These are phyloP conservation scores for Portevinia maculata DNA, from an alignment of 2,888 invertebrate species.

Conservation along the genomic window DNA sequence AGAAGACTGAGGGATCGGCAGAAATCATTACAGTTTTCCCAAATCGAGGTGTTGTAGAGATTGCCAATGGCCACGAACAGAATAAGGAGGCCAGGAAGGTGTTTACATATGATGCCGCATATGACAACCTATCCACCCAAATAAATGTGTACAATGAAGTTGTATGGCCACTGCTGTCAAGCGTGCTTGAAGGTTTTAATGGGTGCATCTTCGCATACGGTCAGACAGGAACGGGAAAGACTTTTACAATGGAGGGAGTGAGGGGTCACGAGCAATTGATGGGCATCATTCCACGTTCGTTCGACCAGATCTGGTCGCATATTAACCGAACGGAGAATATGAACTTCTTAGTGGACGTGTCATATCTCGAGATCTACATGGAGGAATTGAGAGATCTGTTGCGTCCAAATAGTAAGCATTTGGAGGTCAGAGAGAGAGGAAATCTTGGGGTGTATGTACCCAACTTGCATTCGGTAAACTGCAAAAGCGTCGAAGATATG, in stretches of 20 bases:
- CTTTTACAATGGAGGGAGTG: constrained; percentile 88
- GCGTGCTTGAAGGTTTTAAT: constrained; percentile 98
- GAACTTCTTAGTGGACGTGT: constrained; percentile 97
- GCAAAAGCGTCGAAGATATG: constrained; percentile 97
- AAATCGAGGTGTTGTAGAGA: constrained; percentile 94
- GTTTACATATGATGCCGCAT: constrained; percentile 99
- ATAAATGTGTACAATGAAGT: constrained; percentile 97
- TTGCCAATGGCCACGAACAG: constrained; percentile 88
- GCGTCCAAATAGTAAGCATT: constrained; percentile 84
- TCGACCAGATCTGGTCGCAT: constrained; percentile 98
- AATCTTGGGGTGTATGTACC: constrained; percentile 96
- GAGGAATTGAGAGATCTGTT: constrained; percentile 92
- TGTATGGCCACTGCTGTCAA: constrained; percentile 96
- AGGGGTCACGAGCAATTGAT: constrained; percentile 86
- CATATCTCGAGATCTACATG: constrained; percentile 98
- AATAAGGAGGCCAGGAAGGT: constrained; percentile 92
- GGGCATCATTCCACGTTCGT: constrained; percentile 97
- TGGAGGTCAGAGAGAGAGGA: constrained; percentile 87
- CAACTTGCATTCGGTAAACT: constrained; percentile 96
- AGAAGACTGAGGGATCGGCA: constrained; percentile 84
- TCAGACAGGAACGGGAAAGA: constrained; percentile 97
- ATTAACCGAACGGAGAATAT: constrained; percentile 95
- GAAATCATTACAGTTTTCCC: constrained; percentile 92
- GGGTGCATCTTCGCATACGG: constrained; percentile 99
- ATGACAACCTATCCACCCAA: constrained; percentile 94